phyloP scores from a whole-genome alignment of 2,888 invertebrate species.

The Calliscelio sp. region DNA sequence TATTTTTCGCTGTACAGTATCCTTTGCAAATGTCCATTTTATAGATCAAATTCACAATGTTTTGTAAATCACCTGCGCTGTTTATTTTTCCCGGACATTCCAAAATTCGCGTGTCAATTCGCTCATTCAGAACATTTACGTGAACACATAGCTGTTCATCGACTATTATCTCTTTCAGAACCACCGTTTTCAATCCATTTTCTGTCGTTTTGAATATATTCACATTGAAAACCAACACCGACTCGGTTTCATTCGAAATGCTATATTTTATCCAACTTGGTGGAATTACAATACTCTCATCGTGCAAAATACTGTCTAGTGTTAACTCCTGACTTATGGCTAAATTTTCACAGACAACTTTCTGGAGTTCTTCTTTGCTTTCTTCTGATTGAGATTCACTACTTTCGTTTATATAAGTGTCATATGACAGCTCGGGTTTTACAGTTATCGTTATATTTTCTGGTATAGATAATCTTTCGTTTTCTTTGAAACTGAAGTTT shows the following conservation, averaged over 20 bases:
- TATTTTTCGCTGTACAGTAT: constrained; percentile 55
- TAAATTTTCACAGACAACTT: neutral
- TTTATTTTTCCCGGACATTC: constrained; percentile 33
- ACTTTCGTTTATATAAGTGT: neutral
- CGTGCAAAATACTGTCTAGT: constrained; percentile 23
- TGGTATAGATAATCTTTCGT: neutral
- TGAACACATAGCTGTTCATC: constrained; percentile 56
- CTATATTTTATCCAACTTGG: constrained; percentile 61
- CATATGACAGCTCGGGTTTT: constrained; percentile 32
- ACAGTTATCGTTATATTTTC: constrained; percentile 35
- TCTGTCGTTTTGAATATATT: constrained; percentile 45
- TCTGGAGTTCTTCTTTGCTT: neutral
- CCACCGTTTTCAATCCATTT: constrained; percentile 56
- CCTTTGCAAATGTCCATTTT: constrained; percentile 52
- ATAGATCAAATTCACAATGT: constrained; percentile 41
- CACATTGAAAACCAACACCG: constrained; percentile 55
- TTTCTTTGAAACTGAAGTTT: constrained; percentile 21
- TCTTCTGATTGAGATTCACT: neutral
- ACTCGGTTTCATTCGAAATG: constrained; percentile 45
- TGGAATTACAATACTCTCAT: constrained; percentile 30
- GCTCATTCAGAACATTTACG: constrained; percentile 54
- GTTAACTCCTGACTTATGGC: constrained; percentile 15
- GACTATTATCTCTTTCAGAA: constrained; percentile 57
- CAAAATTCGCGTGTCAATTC: constrained; percentile 23
- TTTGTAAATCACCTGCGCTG: constrained; percentile 33